phyloP scores from a whole-genome alignment of 2,797 vertebrate species.

The Ctenopoma multispine region DNA sequence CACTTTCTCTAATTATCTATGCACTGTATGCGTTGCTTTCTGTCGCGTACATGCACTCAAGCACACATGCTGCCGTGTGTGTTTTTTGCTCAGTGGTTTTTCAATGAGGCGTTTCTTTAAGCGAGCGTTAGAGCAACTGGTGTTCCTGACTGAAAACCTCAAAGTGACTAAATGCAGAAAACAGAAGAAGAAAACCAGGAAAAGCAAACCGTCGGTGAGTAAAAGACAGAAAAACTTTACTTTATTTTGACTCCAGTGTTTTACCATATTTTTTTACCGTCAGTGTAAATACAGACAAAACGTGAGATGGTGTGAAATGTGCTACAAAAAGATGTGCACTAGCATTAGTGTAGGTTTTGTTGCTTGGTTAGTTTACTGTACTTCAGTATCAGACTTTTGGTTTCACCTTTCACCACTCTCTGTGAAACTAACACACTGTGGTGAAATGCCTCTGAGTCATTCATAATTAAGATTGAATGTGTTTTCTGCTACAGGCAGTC shows the following conservation, averaged over 20 bases:
- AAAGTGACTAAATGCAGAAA: conserved; percentile 54
- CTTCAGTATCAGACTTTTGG: neutral
- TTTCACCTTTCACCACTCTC: neutral
- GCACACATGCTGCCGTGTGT: conserved; percentile 17
- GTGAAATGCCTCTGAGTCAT: neutral
- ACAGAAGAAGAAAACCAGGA: conserved; percentile 45
- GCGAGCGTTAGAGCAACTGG: conserved; percentile 55
- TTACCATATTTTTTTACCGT: neutral
- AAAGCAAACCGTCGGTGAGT: conserved; percentile 56
- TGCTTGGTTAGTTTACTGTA: neutral
- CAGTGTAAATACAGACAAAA: neutral
- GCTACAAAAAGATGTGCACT: neutral
- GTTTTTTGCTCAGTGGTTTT: conserved; percentile 22
- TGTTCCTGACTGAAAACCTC: conserved; percentile 52
- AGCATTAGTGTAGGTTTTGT: too few species aligned
- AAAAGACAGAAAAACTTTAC: fast-evolving
- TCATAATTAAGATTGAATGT: neutral
- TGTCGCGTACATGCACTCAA: neutral
- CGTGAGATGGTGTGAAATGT: neutral
- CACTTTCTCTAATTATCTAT: conserved; percentile 31
- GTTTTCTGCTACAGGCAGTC: conserved; percentile 10
- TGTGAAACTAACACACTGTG: neutral
- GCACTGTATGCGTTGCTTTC: neutral
- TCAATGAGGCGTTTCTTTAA: conserved; percentile 60
- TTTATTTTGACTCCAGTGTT: neutral